A percentile compares a stretch with the other conserved stretches of the same genome.
phyloP scores from a whole-genome alignment of 2,888 invertebrate species.

The Chrysopilus asiliformis region DNA sequence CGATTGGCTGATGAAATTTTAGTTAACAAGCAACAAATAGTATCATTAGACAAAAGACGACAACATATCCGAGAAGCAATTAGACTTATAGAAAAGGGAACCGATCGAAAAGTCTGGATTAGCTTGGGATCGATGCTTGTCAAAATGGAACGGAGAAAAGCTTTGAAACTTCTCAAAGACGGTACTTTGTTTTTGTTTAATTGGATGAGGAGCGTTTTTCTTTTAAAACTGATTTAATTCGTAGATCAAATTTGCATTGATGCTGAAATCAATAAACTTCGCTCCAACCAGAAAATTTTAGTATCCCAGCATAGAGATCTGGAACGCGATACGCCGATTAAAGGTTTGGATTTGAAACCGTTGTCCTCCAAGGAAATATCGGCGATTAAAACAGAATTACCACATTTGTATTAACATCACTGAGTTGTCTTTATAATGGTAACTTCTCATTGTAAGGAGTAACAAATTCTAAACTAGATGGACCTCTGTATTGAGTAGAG shows the following conservation, averaged over 20 bases:
- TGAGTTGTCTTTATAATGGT: too few species aligned
- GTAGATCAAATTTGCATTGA: conserved; percentile 31
- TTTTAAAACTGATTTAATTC: conserved; percentile 5
- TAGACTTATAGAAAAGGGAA: conserved; percentile 24
- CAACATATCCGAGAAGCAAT: conserved; percentile 30
- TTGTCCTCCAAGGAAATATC: conserved; percentile 27
- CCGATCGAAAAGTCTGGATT: conserved; percentile 30
- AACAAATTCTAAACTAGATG: too few species aligned
- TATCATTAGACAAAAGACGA: conserved; percentile 28
- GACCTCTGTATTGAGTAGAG: too few species aligned
- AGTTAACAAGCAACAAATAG: conserved; percentile 29
- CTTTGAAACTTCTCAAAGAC: conserved; percentile 27
- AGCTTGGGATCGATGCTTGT: conserved; percentile 32
- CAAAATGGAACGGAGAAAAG: conserved; percentile 25
- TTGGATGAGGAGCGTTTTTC: not conserved
- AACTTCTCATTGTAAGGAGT: too few species aligned
- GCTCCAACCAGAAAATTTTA: conserved; percentile 31
- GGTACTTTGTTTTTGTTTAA: conserved; percentile 19
- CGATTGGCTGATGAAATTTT: conserved; percentile 32
- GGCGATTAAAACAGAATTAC: conserved; percentile 27
- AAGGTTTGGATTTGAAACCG: conserved; percentile 31
- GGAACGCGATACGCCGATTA: conserved; percentile 27
- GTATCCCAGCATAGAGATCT: conserved; percentile 32
- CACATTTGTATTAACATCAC: too few species aligned
- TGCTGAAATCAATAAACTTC: conserved; percentile 29